These are phyloP conservation scores for Apamea anceps DNA, from an alignment of 2,888 invertebrate genomes.

Conservation along the genomic window DNA sequence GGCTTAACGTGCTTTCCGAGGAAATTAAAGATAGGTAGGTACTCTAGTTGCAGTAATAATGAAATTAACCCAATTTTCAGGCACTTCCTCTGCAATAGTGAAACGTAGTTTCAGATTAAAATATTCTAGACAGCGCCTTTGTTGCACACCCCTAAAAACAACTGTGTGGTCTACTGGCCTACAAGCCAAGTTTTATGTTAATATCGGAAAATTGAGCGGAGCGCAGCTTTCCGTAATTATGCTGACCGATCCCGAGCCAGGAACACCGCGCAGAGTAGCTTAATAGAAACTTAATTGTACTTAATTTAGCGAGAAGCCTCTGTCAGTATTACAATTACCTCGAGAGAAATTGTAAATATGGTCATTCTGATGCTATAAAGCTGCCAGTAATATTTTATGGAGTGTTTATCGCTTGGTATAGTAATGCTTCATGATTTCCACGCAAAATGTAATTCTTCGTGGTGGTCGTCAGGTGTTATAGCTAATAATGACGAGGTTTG, in stretches of 20 bases:
- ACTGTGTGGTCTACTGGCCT: constrained; percentile 55
- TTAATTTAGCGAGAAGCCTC: constrained; percentile 58
- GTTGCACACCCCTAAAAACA: constrained; percentile 39
- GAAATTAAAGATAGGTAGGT: too few relatives aligned
- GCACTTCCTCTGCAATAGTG: neutral
- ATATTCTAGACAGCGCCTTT: neutral
- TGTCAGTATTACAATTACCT: constrained; percentile 38
- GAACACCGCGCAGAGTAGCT: constrained; percentile 35
- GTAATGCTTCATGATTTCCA: neutral
- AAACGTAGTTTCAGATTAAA: neutral
- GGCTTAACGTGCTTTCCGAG: too few relatives aligned
- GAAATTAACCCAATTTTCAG: neutral
- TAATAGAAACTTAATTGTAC: constrained; percentile 70
- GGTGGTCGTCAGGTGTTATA: neutral
- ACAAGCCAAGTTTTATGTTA: constrained; percentile 58
- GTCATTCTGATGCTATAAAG: constrained; percentile 21
- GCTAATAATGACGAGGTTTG: neutral
- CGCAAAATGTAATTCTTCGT: neutral
- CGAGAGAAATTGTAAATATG: constrained; percentile 32
- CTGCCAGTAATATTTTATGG: constrained; percentile 32
- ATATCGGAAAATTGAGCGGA: constrained; percentile 62
- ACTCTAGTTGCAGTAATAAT: neutral
- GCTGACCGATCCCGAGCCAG: constrained; percentile 9
- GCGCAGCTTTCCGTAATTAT: constrained; percentile 51
- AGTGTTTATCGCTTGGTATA: constrained; percentile 4